Evolutionary conservation across 2,113 vertebrate genomes (phyloP), one percentile per base, ranked within the genome.

Genomic region (Scytalopus superciliaris): DNA sequence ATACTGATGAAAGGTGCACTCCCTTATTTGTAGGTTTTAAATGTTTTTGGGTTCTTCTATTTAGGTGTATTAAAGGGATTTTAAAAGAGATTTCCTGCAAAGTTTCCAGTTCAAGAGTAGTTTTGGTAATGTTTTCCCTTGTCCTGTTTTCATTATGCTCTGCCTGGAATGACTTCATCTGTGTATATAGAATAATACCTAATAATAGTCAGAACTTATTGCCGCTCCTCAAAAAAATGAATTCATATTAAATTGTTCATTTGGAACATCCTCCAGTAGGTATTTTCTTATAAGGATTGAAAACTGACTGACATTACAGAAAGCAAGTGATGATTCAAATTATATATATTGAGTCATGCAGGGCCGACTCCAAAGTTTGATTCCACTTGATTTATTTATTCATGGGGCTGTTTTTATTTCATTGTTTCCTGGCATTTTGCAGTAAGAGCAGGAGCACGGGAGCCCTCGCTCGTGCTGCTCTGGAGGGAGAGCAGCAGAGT

Each of bases 351-450:
- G 60, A 56, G 14, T 40, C 24, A 11, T 28, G 24, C 28, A 45
- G 37, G 77, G 22, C 33, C 55, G 44, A 0, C 24, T 31, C 27
- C 27, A 19, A 10, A 7, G 55, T 27, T 24, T 44, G 52, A 42
- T 67, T 56, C 33, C 14, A 1, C 2, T 22, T 22, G 14, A 28
- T 70, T 33, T 15, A 4, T 89, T 73, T 15, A 10, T 73, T 52
- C 16, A 0, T 1, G 4, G 10, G 33, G 3, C 52, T 76, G 47
- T 0, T 3, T 60, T 68, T 37, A 33, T 53, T 31, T 37, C n/a
- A 2, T 9, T 23, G 5, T 19, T 72, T 28, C 27, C 56, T 56
- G 27, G 27, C 15, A 1, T 40, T 57, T 4, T 45, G 55, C 6
- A 19, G 25, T 28, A 12, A 49, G 39, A 2, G 3, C 56, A 14